Base-by-base conservation (phyloP, 92 coral and sea anemone species). In the Pocillopora grandis region DNA sequence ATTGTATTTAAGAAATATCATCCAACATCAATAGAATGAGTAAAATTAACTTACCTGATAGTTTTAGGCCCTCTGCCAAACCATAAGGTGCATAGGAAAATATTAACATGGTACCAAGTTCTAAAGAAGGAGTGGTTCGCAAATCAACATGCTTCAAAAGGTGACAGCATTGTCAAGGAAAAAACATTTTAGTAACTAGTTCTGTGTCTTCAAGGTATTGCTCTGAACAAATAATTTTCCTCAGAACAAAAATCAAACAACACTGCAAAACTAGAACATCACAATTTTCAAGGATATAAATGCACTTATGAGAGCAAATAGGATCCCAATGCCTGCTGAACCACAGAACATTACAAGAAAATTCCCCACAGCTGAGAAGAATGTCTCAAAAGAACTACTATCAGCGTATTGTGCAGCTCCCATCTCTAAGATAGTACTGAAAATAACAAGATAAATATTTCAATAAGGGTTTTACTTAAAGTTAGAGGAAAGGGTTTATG, bases 71-170 rank as follows among this genome's bases (percentile, higher is more conserved):
- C 76, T 97, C 99, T 66, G 99, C 99, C 75, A 97, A 77, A 3
- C 99, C 99, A 85, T 97, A 97, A 58, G 99, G 99, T 8, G 96
- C 97, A 87, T 97, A 97, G 10, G 99, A 94, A 66, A 94, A 97
- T 83, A 97, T 91, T 59, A 97, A 82, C 91, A 97, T 97, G 33
- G 96, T 92, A 75, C 97, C 99, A 61, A 97, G 87, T 70, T 97
- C 99, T 69, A 97, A 80, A 4, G 99, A 97, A 3, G 99, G 99
- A 70, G 93, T 94, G 42, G 88, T 88, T 65, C 99, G 93, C 69
- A 97, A 80, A 81, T 95, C 96, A 75, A 97, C 89, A 84, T 97
- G 98, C 89, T 97, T 97, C 80, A 97, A 82, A 33, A 94, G 92
- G 97, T 97, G 82, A 36, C 56, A 27, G 31, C 31, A 27, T 52